Base-by-base conservation (phyloP, 2,888 invertebrate genomes). In the Drosophila kanekoi region DNA sequence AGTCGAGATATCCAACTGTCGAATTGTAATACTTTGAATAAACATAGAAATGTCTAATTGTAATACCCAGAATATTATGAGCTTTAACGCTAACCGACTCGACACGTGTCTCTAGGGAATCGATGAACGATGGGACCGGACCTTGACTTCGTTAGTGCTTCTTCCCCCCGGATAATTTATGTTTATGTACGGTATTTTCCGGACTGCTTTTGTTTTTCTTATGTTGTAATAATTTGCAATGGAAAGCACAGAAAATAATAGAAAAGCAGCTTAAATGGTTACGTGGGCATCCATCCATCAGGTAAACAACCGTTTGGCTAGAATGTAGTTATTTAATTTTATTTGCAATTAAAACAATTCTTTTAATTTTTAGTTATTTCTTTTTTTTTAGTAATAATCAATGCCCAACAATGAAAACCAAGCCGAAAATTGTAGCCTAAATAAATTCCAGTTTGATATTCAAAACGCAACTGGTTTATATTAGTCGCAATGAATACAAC, bases 351-450 rank as follows among this genome's bases (percentile, higher is more conserved):
- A 61, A 71, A 81, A 83, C 77, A 77, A 52, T 75, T 59, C 45
- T 64, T 44, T 45, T 18, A 53, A 53, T 60, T 54, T 43, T 51
- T 60, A 28, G 6, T 23, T 23, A 28, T 32, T 43, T 33, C 59
- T 57, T 41, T 37, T 45, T 41, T 4, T 69, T 65, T 73, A 68
- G 63, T 68, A 63, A 53, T 76, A 62, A 68, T 80, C 48, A 78
- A 83, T 78, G 81, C 76, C 87, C 79, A 82, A 82, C 82, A 82
- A 87, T 84, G 47, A 70, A 69, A 84, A 83, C 81, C 76, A 76
- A 81, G 84, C 84, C 70, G 52, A 59, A 51, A 71, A 68, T 72
- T 62, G 47, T 59, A 63, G 37, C 61, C 64, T 72, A 72, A 58
- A 63, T 33, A 64, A 59, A 51, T 33, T 68, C 56, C 73, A 73